Base-by-base conservation (phyloP, 2,797 vertebrate genomes). In the Arnoldichthys spilopterus region DNA sequence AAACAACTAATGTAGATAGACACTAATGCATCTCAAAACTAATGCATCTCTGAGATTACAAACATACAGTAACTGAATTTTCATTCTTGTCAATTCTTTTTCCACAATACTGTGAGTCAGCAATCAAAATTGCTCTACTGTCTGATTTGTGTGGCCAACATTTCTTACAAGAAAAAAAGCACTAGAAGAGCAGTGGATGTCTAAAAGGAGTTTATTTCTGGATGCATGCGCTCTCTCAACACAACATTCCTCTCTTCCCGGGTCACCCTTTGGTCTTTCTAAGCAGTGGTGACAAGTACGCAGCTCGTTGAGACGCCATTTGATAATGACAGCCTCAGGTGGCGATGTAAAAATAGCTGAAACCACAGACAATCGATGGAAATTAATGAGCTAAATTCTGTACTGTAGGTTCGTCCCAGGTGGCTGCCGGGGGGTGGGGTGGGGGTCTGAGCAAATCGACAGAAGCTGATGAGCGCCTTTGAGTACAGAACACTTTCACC, bases 311-410 rank as follows among this genome's bases (percentile, higher is more conserved):
- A 43, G 58, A 58, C 62, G 28, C 62, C 72, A 6, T 58, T 69
- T 68, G 67, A 84, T 62, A 64, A 73, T 54, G 51, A 78, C 74
- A 37, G 68, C 74, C 75, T 78, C 66, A 71, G 79, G 80, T 76
- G 59, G 47, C 18, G 58, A 74, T 64, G 77, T 88, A 91, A 92
- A 93, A 93, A 92, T 91, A 93, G 90, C 83, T 47, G 61, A 83
- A 79, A 88, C 85, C 77, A 67, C 90, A 90, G 88, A 87, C 84
- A 87, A 89, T 85, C 81, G 68, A 80, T 80, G 83, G 85, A 90
- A 87, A 82, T 91, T 91, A 93, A 92, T 91, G 91, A 93, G 89
- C 66, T 77, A 80, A 82, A 82, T 78, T 76, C 34, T 59, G 54
- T 43, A 74, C 32, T 3, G 47, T 78, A 67, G 73, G 30, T 72